Evolutionary conservation across 2,113 vertebrate genomes (phyloP), one percentile per base, ranked within the genome.

Genomic region (Platichthys stellatus): DNA sequence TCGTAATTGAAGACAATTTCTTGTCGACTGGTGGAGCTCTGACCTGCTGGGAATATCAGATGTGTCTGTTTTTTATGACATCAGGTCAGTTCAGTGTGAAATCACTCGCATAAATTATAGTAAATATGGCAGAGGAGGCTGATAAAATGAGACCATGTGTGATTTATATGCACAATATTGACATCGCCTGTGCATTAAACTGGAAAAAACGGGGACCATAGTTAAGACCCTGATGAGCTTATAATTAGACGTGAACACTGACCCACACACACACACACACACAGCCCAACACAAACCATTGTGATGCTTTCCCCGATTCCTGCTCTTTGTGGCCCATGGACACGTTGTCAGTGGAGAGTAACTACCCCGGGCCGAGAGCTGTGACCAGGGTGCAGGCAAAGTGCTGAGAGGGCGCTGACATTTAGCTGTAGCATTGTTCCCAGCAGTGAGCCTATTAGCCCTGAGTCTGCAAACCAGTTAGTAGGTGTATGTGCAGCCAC

Each of bases 321-420:
- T 62, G 74, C 66, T 71, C 69, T 82, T 72, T 86, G 59, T 38
- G 45, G 43, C 66, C 53, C 62, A 58, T 57, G 58, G 66, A 77
- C 61, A 8, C 47, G 4, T 51, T n/a, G 51, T 83, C 80, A 69
- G 70, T 45, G 71, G 53, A 64, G 17, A 31, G 77, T 56, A 63
- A 54, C 54, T 51, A 20, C 14, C 64, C 61, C 24, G 15, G 77
- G 81, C 35, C 51, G 3, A 17, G 54, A 73, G 68, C 86, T 63
- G 68, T 7, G n/a, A 83, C 73, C 47, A 21, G 72, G 28, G 63
- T 64, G 38, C 51, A 85, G 78, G 69, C 26, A 51, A 81, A 82
- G 78, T 78, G 81, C 83, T 80, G 83, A 74, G 82, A 87, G 84
- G 82, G 85, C 79, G 24, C 72, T 92, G 90, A 91, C 89, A 91